A percentile compares a stretch with the other conserved stretches of the same genome.
phyloP scores from a whole-genome alignment of 1,140 invertebrate genomes.

The Achatina immaculata region DNA sequence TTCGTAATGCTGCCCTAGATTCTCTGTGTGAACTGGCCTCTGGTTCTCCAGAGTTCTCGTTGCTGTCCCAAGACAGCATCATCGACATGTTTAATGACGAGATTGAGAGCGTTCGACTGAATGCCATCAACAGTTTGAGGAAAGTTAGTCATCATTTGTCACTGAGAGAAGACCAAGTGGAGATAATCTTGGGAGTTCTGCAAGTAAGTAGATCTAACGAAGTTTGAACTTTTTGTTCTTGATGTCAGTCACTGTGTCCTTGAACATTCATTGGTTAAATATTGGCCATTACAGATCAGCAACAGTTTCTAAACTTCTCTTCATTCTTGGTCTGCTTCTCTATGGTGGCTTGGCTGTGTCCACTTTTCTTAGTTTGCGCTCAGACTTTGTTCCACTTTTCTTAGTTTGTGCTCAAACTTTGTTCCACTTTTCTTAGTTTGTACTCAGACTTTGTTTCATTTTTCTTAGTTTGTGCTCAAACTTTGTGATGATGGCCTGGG shows the following conservation, averaged over 20 bases:
- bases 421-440: too few species aligned
- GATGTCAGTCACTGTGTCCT: conserved; percentile 17
- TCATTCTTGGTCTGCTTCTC: too few species aligned
- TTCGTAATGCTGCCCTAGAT: conserved; percentile 93
- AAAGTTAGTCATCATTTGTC: conserved; percentile 89
- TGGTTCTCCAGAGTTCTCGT: conserved; percentile 86
- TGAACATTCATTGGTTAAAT: too few species aligned
- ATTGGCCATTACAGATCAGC: too few species aligned
- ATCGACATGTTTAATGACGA: conserved; percentile 99
- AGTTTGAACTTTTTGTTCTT: not conserved
- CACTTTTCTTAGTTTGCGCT: too few species aligned
- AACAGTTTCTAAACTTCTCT: too few species aligned
- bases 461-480: too few species aligned
- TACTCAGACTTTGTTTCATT: too few species aligned
- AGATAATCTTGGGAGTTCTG: conserved; percentile 92
- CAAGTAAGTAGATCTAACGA: conserved; percentile 75
- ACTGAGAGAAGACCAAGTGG: conserved; percentile 93
- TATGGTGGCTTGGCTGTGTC: too few species aligned
- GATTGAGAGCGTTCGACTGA: conserved; percentile 95
- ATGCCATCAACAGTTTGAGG: conserved; percentile 92
- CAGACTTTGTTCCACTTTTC: too few species aligned
- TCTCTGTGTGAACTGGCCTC: conserved; percentile 91
- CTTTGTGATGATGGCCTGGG: too few species aligned
- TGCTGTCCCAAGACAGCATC: conserved; percentile 82
- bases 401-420: too few species aligned